phyloP scores from a whole-genome alignment of 2,888 invertebrate genomes.

The Phrixothrix hirtus region DNA sequence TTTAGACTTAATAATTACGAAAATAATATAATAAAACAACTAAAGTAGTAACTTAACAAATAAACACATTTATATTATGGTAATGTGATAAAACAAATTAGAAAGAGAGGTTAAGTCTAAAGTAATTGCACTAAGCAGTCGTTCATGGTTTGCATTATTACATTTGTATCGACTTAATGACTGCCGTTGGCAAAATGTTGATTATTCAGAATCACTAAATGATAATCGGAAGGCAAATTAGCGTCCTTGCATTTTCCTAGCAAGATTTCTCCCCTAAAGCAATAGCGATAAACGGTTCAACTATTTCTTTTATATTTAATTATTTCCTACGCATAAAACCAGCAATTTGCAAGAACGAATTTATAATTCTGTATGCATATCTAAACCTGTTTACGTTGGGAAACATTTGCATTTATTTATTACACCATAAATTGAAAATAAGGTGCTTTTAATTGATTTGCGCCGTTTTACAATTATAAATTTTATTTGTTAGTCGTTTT shows the following conservation, averaged over 20 bases:
- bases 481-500: no score
- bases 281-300: slow-evolving; percentile 12
- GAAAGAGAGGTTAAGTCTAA: slow-evolving; percentile 15
- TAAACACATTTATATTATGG: slow-evolving; percentile 5
- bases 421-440: background rate
- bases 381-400: background rate
- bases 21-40: background rate
- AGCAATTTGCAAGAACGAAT: slow-evolving; percentile 14
- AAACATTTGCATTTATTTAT: slow-evolving; percentile 1
- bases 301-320: slow-evolving; percentile 12
- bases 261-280: slow-evolving; percentile 12
- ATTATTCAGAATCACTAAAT: slow-evolving; percentile 15
- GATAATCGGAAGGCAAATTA: slow-evolving; percentile 21
- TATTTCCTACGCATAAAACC: slow-evolving; percentile 10
- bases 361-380: slow-evolving; percentile 11
- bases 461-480: no score
- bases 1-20: no score
- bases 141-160: slow-evolving; percentile 10
- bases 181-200: slow-evolving; percentile 13
- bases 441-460: no score
- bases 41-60: background rate
- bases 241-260: slow-evolving; percentile 17
- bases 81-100: slow-evolving; percentile 9
- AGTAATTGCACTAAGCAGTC: slow-evolving; percentile 17
- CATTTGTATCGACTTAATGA: slow-evolving; percentile 11